Evolutionary conservation across 1,140 invertebrate species (phyloP).

Genomic region (Riptortus pedestris): DNA sequence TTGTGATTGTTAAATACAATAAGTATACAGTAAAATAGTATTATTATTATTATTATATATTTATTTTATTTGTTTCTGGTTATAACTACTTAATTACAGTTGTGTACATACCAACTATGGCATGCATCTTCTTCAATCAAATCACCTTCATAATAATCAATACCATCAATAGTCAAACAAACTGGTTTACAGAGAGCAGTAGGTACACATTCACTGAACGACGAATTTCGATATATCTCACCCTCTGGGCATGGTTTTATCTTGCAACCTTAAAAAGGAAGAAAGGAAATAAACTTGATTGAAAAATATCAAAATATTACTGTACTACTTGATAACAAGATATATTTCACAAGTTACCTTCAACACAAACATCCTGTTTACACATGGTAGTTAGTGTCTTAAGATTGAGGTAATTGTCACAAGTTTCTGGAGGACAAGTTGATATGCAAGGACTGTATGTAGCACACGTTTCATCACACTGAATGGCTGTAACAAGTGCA

Average conservation of each 20-base stretch:
- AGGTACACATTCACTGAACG: slow-evolving; percentile 59
- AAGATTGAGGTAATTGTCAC: slow-evolving; percentile 50
- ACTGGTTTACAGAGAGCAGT: slow-evolving; percentile 54
- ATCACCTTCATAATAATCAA: slow-evolving; percentile 63
- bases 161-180: slow-evolving; percentile 57
- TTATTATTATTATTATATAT: too few species aligned
- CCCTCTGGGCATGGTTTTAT: slow-evolving; percentile 58
- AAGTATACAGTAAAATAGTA: too few species aligned
- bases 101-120: slow-evolving; percentile 55
- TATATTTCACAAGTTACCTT: slow-evolving; percentile 48
- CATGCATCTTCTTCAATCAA: slow-evolving; percentile 60
- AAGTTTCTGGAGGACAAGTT: slow-evolving; percentile 69
- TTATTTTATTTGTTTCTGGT: too few species aligned
- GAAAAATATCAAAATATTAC: too few species aligned
- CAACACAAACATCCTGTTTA: slow-evolving; percentile 60
- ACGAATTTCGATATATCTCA: slow-evolving; percentile 57
- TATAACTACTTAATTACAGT: too few species aligned
- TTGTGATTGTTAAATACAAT: too few species aligned
- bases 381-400: slow-evolving; percentile 46
- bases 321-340: too few species aligned
- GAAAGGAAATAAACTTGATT: too few species aligned
- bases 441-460: slow-evolving; percentile 70
- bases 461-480: slow-evolving; percentile 69
- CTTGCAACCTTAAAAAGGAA: slow-evolving; percentile 47
- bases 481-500: slow-evolving; percentile 68